Evolutionary conservation across 2,797 vertebrate species (phyloP).

Genomic region (Coracias cyanogaster): DNA sequence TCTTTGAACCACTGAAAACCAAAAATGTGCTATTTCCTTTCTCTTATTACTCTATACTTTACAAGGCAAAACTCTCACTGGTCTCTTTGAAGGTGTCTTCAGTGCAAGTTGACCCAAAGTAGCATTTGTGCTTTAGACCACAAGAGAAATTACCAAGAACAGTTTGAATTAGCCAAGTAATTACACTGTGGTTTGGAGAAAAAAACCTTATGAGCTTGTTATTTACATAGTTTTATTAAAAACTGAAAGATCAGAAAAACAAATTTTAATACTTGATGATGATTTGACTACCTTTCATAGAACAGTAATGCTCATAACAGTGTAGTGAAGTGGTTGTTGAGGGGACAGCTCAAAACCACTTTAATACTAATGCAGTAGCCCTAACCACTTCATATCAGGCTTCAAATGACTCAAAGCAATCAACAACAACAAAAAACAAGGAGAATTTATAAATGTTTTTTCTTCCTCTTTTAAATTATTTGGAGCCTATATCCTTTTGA

Average conservation of each 20-base stretch:
- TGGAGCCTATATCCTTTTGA: not conserved
- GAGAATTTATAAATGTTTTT: not conserved
- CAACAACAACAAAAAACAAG: not conserved
- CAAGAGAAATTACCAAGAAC: not conserved
- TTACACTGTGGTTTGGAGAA: not conserved
- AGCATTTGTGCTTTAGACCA: not conserved
- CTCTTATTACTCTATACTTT: not conserved
- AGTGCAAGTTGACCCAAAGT: not conserved
- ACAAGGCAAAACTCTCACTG: not conserved
- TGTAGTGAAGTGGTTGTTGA: not conserved
- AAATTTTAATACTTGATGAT: not conserved
- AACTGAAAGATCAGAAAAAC: not conserved
- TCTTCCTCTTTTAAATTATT: not conserved
- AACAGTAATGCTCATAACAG: not conserved
- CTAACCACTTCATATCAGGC: not conserved
- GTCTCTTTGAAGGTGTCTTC: not conserved
- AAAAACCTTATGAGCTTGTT: not conserved
- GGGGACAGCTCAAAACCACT: not conserved
- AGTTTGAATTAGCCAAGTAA: not conserved
- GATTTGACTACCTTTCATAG: not conserved
- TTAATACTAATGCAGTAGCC: not conserved
- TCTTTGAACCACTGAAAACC: not conserved
- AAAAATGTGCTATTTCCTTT: not conserved
- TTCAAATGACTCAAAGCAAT: not conserved
- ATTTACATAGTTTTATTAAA: not conserved